Conservation (phyloP, 2,113 vertebrate species). For the Thermophis baileyi region DNA sequence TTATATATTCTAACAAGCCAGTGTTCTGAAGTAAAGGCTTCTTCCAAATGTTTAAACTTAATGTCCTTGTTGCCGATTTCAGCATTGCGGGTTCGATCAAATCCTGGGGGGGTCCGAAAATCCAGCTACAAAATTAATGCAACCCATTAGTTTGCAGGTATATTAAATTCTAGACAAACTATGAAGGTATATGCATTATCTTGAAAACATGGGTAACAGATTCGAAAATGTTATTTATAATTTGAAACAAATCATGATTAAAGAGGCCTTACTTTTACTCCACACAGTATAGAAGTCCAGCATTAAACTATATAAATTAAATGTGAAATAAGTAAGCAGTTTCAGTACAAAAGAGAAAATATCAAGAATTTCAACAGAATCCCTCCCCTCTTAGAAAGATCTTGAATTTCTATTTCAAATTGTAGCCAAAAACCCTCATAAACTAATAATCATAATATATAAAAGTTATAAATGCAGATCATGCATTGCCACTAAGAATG, state of each 20-base stretch:
- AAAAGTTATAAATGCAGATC: neutral
- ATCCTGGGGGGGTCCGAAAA: constrained; percentile 94
- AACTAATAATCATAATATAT: neutral
- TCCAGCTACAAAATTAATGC: constrained; percentile 79
- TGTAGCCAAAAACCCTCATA: neutral
- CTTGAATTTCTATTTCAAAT: neutral
- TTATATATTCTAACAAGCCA: constrained; percentile 98
- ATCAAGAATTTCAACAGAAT: neutral
- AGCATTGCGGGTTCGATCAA: constrained; percentile 94
- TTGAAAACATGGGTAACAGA: neutral
- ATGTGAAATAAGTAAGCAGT: neutral
- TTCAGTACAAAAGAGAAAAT: neutral
- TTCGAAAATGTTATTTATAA: neutral
- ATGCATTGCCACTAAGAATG: neutral
- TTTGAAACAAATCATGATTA: neutral
- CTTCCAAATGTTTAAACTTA: constrained; percentile 93
- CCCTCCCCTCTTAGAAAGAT: neutral
- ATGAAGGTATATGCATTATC: too few species aligned
- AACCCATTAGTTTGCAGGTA: constrained; percentile 3
- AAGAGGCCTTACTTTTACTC: neutral
- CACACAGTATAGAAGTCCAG: neutral
- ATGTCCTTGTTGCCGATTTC: constrained; percentile 99
- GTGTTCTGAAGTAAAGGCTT: constrained; percentile 97
- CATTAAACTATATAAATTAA: neutral
- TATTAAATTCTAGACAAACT: neutral